A percentile compares a stretch with the other conserved stretches of the same genome.
Conservation (phyloP, 2,888 invertebrate genomes). For the Allolobophora icterica region DNA sequence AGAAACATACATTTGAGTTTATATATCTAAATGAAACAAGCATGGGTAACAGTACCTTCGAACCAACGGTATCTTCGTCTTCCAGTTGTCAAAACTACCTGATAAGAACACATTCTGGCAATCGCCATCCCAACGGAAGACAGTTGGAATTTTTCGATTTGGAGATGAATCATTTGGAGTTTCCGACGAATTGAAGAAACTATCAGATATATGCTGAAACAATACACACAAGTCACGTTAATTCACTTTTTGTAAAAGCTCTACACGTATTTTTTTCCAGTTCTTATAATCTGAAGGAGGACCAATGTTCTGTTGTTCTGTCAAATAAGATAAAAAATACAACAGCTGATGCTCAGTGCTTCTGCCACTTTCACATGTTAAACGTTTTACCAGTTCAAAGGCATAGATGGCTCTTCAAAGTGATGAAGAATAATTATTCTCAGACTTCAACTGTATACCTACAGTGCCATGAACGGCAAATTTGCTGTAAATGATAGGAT, state of each 20-base stretch:
- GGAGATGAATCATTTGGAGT: neutral
- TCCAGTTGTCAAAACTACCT: slow-evolving; percentile 95
- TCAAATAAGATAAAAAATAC: neutral
- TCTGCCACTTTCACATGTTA: neutral
- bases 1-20: no score
- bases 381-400: neutral
- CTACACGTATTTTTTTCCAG: neutral
- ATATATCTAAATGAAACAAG: neutral
- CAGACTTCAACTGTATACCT: neutral
- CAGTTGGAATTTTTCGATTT: slow-evolving; percentile 75
- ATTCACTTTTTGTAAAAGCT: no score
- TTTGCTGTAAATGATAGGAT: neutral
- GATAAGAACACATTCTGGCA: slow-evolving; percentile 87
- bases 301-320: neutral
- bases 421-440: neutral
- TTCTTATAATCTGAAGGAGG: neutral
- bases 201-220: slow-evolving; percentile 12
- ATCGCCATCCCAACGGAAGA: slow-evolving; percentile 96
- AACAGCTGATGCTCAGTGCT: neutral
- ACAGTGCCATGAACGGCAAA: neutral
- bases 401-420: neutral
- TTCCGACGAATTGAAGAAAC: neutral
- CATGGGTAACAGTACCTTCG: slow-evolving; percentile 70
- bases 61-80: slow-evolving; percentile 88
- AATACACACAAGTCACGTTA: neutral